A percentile compares a stretch with the other conserved stretches of the same genome.
Conservation (phyloP, 2,888 invertebrate genomes). For the Plagodis dolabraria region DNA sequence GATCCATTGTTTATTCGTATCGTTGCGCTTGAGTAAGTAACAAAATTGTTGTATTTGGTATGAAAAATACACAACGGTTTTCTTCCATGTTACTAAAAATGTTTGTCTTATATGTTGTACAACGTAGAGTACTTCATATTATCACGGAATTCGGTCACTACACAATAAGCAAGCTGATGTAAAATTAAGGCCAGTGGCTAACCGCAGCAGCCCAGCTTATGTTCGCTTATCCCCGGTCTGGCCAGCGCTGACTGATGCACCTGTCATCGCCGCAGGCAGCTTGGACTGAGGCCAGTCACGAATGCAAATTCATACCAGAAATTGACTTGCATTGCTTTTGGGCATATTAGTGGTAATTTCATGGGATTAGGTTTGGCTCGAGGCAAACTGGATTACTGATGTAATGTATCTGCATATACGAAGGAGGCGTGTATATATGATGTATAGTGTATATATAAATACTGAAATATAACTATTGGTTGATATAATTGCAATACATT, state of each 20-base stretch:
- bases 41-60: too few relatives aligned
- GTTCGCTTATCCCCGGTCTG: slow-evolving; percentile 4
- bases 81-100: too few relatives aligned
- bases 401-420: slow-evolving; percentile 16
- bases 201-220: slow-evolving; percentile 15
- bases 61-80: too few relatives aligned
- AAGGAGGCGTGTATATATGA: neutral
- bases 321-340: slow-evolving; percentile 61
- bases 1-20: too few relatives aligned
- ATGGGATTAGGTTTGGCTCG: slow-evolving; percentile 43
- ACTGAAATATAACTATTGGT: too few relatives aligned
- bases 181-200: slow-evolving; percentile 22
- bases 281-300: slow-evolving; percentile 61
- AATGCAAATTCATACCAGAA: slow-evolving; percentile 72
- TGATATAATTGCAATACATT: too few relatives aligned
- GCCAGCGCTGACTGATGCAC: slow-evolving; percentile 55
- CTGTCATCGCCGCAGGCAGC: slow-evolving; percentile 68
- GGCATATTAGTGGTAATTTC: slow-evolving; percentile 62
- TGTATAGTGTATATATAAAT: too few relatives aligned
- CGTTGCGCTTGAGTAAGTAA: neutral
- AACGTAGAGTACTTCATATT: neutral
- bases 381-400: slow-evolving; percentile 34
- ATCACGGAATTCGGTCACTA: neutral
- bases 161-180: slow-evolving; percentile 22
- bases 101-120: too few relatives aligned